Base-by-base conservation (phyloP, 2,113 vertebrate species). In the Micronycteris hirsuta region DNA sequence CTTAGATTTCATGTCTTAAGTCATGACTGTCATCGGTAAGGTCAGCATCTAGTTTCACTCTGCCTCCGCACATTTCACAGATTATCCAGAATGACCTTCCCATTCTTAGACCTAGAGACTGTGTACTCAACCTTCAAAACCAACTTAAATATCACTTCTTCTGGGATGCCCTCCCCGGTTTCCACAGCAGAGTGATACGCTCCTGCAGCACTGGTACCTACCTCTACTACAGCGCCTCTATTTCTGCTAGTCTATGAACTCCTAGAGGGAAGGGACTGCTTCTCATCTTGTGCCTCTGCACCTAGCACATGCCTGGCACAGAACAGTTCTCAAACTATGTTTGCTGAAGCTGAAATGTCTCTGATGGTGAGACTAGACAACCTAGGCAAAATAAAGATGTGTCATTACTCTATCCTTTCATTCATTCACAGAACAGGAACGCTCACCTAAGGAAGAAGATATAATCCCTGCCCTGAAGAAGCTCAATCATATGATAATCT, bases 331-430 rank as follows among this genome's bases (percentile, higher is more conserved):
- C 47, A 77, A 82, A 89, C 45, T 83, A 86, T 33, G 45, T 90
- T 49, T 83, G 80, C 49, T 93, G 41, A 82, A 74, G 43, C 49
- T 91, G 56, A 87, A 89, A 92, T 45, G 36, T 86, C 47, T 97
- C n/a, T 78, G 80, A 83, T 65, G 38, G 73, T 12, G 38, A 96
- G 63, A 74, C 31, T 77, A 80, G 74, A 82, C 49, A 77, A 28
- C 41, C 26, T 28, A 77, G 36, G n/a, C 26, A 86, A 96, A 76
- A 67, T 31, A 94, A 41, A 88, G 65, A 65, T 58, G 65, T 81
- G 68, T 33, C 28, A 67, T 88, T 70, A 54, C 17, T 77, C n/a
- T 22, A 12, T 38, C 68, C 82, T 70, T 61, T 47, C 5, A 56
- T 76, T 41, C 77, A 41, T 58, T 77, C 7, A n/a, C 78, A 90